phyloP scores from a whole-genome alignment of 2,888 invertebrate species.

The Abscondita cerata region DNA sequence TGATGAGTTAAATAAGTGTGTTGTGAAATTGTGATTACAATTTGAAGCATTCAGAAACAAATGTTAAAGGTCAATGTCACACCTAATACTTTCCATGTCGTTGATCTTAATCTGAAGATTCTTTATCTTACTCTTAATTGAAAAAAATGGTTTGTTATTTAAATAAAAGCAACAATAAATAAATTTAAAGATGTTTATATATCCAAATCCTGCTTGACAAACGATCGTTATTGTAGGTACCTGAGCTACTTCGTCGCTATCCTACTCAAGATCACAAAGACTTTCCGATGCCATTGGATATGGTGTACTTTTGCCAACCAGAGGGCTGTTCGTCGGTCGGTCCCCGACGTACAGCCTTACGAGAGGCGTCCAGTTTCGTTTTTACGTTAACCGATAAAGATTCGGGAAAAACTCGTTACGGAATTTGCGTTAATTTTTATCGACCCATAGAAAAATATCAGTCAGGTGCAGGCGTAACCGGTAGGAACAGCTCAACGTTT shows the following conservation, averaged over 20 bases:
- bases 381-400: constrained; percentile 99
- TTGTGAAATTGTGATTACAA: too few relatives aligned
- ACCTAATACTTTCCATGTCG: too few relatives aligned
- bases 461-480: constrained; percentile 49
- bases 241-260: constrained; percentile 93
- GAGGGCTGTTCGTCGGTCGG: constrained; percentile 96
- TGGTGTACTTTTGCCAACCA: constrained; percentile 99
- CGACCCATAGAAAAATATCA: constrained; percentile 79
- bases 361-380: constrained; percentile 96
- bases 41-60: too few relatives aligned
- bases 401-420: constrained; percentile 92
- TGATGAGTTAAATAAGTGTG: too few relatives aligned
- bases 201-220: too few relatives aligned
- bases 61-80: too few relatives aligned
- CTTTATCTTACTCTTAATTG: too few relatives aligned
- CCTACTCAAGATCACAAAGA: constrained; percentile 96
- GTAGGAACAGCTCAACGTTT: constrained; percentile 65
- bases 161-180: too few relatives aligned
- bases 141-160: too few relatives aligned
- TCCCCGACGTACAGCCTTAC: constrained; percentile 79
- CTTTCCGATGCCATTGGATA: constrained; percentile 96
- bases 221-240: too few relatives aligned
- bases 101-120: too few relatives aligned
- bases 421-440: constrained; percentile 98
- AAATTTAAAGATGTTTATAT: too few relatives aligned